Evolutionary conservation across 2,113 vertebrate genomes (phyloP).

Genomic region (Hydrolagus affinis): DNA sequence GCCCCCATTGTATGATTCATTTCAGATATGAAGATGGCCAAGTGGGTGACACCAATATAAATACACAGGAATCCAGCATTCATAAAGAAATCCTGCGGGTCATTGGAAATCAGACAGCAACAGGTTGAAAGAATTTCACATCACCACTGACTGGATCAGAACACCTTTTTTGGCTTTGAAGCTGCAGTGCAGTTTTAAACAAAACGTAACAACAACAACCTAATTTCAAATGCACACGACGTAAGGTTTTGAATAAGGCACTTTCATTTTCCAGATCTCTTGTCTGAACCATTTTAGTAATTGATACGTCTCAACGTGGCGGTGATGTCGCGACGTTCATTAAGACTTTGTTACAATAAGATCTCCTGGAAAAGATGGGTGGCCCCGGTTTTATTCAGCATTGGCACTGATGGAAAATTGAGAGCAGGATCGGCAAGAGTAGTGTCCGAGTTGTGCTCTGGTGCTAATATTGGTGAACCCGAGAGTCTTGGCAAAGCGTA

Average conservation of each 20-base stretch:
- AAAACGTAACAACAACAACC: slow-evolving; percentile 24
- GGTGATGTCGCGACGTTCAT: neutral
- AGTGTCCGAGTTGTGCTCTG: neutral
- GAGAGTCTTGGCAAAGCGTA: slow-evolving; percentile 13
- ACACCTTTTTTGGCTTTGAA: slow-evolving; percentile 21
- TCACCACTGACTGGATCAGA: slow-evolving; percentile 31
- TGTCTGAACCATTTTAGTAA: slow-evolving; percentile 3
- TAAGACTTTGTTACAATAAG: neutral
- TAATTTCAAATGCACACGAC: slow-evolving; percentile 27
- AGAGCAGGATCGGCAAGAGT: neutral
- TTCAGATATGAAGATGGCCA: slow-evolving; percentile 80
- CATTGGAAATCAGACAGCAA: slow-evolving; percentile 84
- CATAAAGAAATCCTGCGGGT: slow-evolving; percentile 81
- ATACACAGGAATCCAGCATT: slow-evolving; percentile 75
- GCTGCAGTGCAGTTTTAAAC: slow-evolving; percentile 32
- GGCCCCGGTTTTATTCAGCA: slow-evolving; percentile 21
- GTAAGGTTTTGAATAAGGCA: slow-evolving; percentile 27
- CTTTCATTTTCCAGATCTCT: slow-evolving; percentile 27
- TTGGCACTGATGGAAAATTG: slow-evolving; percentile 21
- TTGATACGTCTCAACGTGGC: slow-evolving; percentile 1
- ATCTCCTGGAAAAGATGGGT: slow-evolving; percentile 23
- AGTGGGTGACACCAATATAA: slow-evolving; percentile 78
- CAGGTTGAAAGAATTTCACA: slow-evolving; percentile 63
- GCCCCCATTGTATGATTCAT: slow-evolving; percentile 30
- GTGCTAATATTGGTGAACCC: neutral